Percentiles rank a stretch among this genome's conserved stretches.
Evolutionary conservation across 2,797 vertebrate genomes (phyloP).

Genomic region (Chloroceryle inda): DNA sequence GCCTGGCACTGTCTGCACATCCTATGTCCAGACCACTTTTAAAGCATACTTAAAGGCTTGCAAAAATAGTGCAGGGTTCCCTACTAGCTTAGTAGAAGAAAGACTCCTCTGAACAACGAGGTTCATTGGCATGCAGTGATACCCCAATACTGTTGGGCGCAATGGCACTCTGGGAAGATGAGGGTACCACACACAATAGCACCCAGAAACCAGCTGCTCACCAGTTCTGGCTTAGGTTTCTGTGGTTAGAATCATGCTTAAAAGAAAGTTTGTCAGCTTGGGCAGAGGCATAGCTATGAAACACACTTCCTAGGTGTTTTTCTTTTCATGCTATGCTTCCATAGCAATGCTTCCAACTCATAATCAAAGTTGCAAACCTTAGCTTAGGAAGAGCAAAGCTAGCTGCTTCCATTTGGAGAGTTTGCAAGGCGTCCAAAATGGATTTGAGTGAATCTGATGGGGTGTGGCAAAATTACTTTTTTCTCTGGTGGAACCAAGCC

Average conservation of each 20-base stretch:
- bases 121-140: not conserved
- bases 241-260: not conserved
- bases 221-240: not conserved
- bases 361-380: constrained; percentile 1
- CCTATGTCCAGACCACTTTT: not conserved
- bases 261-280: not conserved
- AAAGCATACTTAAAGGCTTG: not conserved
- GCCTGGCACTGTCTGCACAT: not conserved
- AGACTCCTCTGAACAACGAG: not conserved
- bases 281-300: not conserved
- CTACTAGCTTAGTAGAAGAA: not conserved
- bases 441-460: not conserved
- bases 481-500: not conserved
- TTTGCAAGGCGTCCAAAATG: not conserved
- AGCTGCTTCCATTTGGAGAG: not conserved
- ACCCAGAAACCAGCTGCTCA: not conserved
- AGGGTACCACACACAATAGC: not conserved
- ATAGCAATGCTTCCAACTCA: not conserved
- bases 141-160: not conserved
- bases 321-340: not conserved
- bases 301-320: not conserved
- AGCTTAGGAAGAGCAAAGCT: not conserved
- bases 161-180: not conserved
- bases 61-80: not conserved
- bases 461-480: not conserved